phyloP scores from a whole-genome alignment of 2,888 invertebrate genomes.

The Leucania comma region DNA sequence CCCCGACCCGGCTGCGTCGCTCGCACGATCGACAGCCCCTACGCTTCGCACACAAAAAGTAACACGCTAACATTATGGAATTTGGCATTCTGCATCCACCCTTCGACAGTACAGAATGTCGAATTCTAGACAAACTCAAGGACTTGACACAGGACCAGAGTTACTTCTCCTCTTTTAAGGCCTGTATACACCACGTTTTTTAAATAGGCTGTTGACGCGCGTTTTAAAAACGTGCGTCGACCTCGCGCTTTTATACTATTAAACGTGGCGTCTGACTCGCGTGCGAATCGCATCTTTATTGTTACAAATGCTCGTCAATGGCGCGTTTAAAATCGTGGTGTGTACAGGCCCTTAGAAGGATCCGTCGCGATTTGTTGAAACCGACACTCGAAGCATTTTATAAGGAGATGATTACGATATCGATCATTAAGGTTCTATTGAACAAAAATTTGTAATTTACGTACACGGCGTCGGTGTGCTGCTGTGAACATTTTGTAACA shows the following conservation, averaged over 20 bases:
- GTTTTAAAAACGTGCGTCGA: too few species aligned
- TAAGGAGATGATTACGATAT: conserved; percentile 16
- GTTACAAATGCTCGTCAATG: too few species aligned
- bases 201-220: too few species aligned
- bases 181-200: too few species aligned
- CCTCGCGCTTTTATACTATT: too few species aligned
- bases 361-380: conserved; percentile 46
- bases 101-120: conserved; percentile 54
- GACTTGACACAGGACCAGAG: conserved; percentile 45
- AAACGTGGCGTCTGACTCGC: too few species aligned
- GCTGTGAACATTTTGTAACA: conserved; percentile 60
- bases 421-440: conserved; percentile 33
- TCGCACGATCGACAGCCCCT: conserved; percentile 71
- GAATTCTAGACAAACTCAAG: conserved; percentile 36
- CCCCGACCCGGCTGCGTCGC: conserved; percentile 81
- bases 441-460: conserved; percentile 47
- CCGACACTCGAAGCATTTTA: conserved; percentile 33
- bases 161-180: conserved; percentile 27
- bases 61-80: conserved; percentile 44
- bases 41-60: conserved; percentile 71
- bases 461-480: conserved; percentile 66
- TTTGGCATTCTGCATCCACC: conserved; percentile 51
- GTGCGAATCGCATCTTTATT: too few species aligned
- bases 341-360: conserved; percentile 12
- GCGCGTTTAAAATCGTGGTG: too few species aligned